These are phyloP conservation scores for Rhopilema esculentum DNA, from an alignment of 30 jellyfish, hydroid and myxozoan genomes.

Conservation along the genomic window DNA sequence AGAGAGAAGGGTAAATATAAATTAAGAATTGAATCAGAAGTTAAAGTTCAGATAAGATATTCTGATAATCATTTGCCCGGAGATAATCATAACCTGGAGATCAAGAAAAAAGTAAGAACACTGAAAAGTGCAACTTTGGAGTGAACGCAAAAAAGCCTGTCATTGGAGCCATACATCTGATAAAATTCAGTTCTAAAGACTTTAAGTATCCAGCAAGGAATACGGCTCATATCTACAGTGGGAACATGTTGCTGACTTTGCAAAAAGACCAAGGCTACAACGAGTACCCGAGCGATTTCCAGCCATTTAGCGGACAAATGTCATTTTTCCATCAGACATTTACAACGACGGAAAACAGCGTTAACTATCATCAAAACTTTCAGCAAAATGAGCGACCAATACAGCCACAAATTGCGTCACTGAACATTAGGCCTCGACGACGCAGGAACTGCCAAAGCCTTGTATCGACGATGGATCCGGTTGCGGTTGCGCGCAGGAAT, in stretches of 20 bases:
- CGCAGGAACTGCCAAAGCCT: conserved; percentile 85
- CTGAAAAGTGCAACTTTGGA: too few relatives aligned
- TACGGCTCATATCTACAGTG: too few relatives aligned
- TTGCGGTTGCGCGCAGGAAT: conserved; percentile 95
- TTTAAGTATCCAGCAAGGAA: too few relatives aligned
- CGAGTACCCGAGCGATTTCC: conserved; percentile 4
- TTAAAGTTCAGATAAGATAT: too few relatives aligned
- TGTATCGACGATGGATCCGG: conserved; percentile 97
- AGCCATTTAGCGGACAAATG: conserved; percentile 1
- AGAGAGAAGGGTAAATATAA: neutral
- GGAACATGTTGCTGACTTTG: conserved; percentile 31
- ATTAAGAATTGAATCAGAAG: too few relatives aligned
- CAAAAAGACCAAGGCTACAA: conserved; percentile 19
- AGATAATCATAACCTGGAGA: too few relatives aligned
- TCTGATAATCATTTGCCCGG: too few relatives aligned
- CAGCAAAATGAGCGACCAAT: conserved; percentile 41
- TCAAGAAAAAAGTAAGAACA: too few relatives aligned
- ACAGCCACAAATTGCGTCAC: conserved; percentile 33
- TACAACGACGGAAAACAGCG: conserved; percentile 14
- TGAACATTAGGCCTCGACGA: conserved; percentile 69
- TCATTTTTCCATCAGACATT: conserved; percentile 15
- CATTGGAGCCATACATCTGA: too few relatives aligned
- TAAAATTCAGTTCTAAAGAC: too few relatives aligned
- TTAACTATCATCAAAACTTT: conserved; percentile 14
- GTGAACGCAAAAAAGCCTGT: too few relatives aligned